Evolutionary conservation across 2,888 invertebrate genomes (phyloP).

Genomic region (Ectropis crepuscularia): DNA sequence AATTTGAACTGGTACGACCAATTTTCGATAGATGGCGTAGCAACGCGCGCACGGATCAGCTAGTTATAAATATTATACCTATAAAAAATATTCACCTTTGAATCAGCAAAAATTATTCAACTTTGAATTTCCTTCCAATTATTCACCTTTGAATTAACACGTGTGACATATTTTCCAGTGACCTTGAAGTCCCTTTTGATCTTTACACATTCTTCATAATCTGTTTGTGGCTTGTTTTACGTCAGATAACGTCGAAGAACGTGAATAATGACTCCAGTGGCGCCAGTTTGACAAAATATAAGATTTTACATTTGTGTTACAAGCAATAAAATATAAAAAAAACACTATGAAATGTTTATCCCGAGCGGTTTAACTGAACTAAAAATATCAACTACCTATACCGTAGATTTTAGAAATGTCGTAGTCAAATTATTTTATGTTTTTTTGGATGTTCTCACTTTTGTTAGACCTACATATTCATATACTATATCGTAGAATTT

Average conservation of each 20-base stretch:
- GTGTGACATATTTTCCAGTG: constrained; percentile 10
- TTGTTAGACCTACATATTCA: too few relatives aligned
- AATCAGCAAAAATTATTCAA: not conserved
- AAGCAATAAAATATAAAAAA: constrained; percentile 9
- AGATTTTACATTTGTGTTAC: constrained; percentile 21
- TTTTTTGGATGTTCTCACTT: too few relatives aligned
- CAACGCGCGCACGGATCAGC: too few relatives aligned
- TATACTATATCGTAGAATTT: too few relatives aligned
- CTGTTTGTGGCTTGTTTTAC: constrained; percentile 16
- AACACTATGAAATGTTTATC: not conserved
- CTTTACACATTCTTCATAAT: constrained; percentile 14
- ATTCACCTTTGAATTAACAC: constrained; percentile 1
- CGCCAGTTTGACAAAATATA: constrained; percentile 31
- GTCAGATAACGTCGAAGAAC: constrained; percentile 24
- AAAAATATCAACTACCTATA: not conserved
- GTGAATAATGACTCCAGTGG: constrained; percentile 36
- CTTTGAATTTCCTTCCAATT: not conserved
- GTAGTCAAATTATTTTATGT: too few relatives aligned
- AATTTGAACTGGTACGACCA: too few relatives aligned
- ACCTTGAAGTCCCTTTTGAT: constrained; percentile 28
- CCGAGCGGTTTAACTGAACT: not conserved
- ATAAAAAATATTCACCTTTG: too few relatives aligned
- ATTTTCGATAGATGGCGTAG: too few relatives aligned
- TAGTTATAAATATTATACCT: too few relatives aligned
- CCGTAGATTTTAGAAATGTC: too few relatives aligned